Percentiles rank a stretch among this genome's conserved stretches.
phyloP scores from a whole-genome alignment of 1,140 invertebrate species.

The Panulirus ornatus region DNA sequence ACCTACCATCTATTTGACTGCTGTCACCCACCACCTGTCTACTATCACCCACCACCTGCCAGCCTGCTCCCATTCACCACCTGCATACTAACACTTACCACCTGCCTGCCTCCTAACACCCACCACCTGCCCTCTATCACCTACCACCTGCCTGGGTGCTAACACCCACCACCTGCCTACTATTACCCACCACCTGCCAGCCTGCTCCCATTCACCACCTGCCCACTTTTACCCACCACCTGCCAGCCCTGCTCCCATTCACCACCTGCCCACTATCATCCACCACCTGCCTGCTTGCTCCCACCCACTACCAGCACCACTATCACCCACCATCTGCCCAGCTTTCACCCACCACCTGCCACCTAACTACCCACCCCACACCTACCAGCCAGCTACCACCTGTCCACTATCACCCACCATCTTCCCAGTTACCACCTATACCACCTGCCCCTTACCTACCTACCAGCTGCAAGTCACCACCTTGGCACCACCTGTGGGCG shows the following conservation, averaged over 20 bases:
- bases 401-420: background rate
- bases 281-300: background rate
- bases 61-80: too few species aligned
- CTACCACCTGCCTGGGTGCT: background rate
- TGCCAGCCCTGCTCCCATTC: background rate
- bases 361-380: too few species aligned
- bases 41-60: too few species aligned
- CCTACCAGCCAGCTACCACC: background rate
- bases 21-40: too few species aligned
- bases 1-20: too few species aligned
- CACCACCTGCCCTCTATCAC: too few species aligned
- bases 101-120: too few species aligned
- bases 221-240: background rate
- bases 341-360: background rate
- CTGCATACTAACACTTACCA: too few species aligned
- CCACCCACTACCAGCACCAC: background rate
- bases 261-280: background rate
- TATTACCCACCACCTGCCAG: background rate
- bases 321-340: background rate
- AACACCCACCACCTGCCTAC: background rate
- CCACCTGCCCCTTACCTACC: too few species aligned
- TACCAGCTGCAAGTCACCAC: too few species aligned
- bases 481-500: too few species aligned
- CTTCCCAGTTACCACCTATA: too few species aligned
- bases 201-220: background rate